Conservation (phyloP, 2,113 vertebrate species). For the Malaclemys terrapin region DNA sequence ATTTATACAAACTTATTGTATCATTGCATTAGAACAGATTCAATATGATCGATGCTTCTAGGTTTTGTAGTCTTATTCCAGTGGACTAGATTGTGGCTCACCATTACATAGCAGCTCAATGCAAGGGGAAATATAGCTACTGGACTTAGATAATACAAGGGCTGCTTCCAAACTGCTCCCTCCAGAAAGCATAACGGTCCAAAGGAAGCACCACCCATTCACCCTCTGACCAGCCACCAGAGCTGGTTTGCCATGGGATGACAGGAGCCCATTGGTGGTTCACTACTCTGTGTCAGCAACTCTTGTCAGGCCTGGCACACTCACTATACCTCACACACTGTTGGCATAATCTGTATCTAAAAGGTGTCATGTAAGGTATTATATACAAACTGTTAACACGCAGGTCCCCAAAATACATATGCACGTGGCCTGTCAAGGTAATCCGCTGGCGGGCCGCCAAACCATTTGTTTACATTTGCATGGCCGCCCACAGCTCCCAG, state of each 20-base stretch:
- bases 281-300: not conserved
- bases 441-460: too few relatives aligned
- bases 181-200: not conserved
- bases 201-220: not conserved
- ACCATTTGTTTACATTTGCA: too few relatives aligned
- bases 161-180: not conserved
- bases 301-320: not conserved
- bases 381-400: not conserved
- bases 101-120: not conserved
- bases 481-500: too few relatives aligned
- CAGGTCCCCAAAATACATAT: not conserved
- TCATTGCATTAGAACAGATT: not conserved
- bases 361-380: not conserved
- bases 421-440: too few relatives aligned
- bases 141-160: not conserved
- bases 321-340: not conserved
- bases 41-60: fast-evolving
- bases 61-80: not conserved
- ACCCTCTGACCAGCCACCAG: not conserved
- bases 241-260: not conserved
- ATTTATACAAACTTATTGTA: fast-evolving
- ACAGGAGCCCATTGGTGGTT: too few relatives aligned
- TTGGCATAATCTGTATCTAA: not conserved
- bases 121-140: not conserved
- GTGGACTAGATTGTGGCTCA: not conserved